These are phyloP conservation scores for Tricholaema leucomelas DNA, from an alignment of 2,113 vertebrate species.

Conservation along the genomic window DNA sequence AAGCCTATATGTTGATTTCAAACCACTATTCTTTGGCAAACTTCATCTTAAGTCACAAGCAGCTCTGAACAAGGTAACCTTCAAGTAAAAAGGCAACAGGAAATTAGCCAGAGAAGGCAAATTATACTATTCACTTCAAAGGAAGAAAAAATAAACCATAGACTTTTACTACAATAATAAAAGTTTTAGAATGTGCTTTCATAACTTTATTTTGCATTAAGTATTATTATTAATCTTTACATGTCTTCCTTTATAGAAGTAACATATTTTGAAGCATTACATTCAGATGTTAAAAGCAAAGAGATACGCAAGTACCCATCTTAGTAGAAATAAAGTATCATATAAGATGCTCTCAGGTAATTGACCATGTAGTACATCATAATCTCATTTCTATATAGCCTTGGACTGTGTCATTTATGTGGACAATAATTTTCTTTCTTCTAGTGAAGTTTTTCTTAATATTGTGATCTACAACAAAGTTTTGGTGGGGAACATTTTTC, in stretches of 20 bases:
- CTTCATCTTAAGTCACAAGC: not conserved
- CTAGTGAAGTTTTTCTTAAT: not conserved
- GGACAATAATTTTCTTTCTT: conserved; percentile 32
- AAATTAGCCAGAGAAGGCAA: not conserved
- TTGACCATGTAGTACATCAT: not conserved
- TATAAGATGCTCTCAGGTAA: not conserved
- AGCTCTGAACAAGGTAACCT: not conserved
- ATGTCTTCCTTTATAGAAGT: not conserved
- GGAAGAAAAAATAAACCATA: not conserved
- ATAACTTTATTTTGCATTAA: not conserved
- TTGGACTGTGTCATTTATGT: not conserved
- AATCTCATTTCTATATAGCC: conserved; percentile 19
- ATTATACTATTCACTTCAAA: not conserved
- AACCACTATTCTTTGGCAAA: not conserved
- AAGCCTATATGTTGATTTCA: not conserved
- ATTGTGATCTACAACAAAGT: not conserved
- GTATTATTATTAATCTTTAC: not conserved
- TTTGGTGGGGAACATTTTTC: not conserved
- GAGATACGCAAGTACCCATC: not conserved
- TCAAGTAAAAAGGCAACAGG: not conserved
- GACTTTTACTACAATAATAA: not conserved
- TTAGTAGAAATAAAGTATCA: conserved; percentile 14
- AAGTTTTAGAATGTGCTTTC: not conserved
- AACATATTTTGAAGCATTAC: not conserved
- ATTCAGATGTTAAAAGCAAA: not conserved